phyloP scores from a whole-genome alignment of 2,888 invertebrate genomes.

The Amblyjoppa fuscipennis region DNA sequence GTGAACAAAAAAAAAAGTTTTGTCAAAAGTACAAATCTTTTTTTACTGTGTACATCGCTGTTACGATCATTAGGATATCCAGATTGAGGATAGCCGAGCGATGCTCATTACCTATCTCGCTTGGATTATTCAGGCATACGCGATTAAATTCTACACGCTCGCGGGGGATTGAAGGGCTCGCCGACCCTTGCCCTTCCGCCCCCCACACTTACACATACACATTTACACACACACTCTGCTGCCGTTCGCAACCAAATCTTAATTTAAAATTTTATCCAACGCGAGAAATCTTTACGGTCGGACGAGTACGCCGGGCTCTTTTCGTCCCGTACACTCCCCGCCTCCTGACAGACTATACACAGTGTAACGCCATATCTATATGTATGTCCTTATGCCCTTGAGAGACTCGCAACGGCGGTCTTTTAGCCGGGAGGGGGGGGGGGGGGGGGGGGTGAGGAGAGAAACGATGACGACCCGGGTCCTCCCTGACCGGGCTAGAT shows the following conservation, averaged over 20 bases:
- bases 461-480: slow-evolving; percentile 56
- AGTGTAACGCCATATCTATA: slow-evolving; percentile 13
- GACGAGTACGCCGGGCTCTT: slow-evolving; percentile 56
- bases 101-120: slow-evolving; percentile 65
- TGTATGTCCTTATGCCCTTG: slow-evolving; percentile 27
- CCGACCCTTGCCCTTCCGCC: slow-evolving; percentile 5
- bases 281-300: slow-evolving; percentile 71
- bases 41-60: slow-evolving; percentile 24
- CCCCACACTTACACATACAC: not conserved
- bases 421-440: slow-evolving; percentile 6
- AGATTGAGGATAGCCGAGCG: slow-evolving; percentile 50
- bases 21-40: too few species aligned
- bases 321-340: slow-evolving; percentile 13
- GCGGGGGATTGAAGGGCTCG: slow-evolving; percentile 35
- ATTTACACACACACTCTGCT: slow-evolving; percentile 15
- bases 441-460: not conserved
- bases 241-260: slow-evolving; percentile 68
- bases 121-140: slow-evolving; percentile 58
- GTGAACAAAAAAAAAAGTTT: too few species aligned
- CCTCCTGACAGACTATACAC: not conserved
- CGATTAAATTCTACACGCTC: slow-evolving; percentile 56
- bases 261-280: slow-evolving; percentile 72
- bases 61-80: slow-evolving; percentile 59
- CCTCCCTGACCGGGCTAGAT: slow-evolving; percentile 46
- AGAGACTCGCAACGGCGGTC: slow-evolving; percentile 41